Evolutionary conservation across 2,797 vertebrate genomes (phyloP), one percentile per base, ranked within the genome.

Genomic region (Alfaro cultratus): DNA sequence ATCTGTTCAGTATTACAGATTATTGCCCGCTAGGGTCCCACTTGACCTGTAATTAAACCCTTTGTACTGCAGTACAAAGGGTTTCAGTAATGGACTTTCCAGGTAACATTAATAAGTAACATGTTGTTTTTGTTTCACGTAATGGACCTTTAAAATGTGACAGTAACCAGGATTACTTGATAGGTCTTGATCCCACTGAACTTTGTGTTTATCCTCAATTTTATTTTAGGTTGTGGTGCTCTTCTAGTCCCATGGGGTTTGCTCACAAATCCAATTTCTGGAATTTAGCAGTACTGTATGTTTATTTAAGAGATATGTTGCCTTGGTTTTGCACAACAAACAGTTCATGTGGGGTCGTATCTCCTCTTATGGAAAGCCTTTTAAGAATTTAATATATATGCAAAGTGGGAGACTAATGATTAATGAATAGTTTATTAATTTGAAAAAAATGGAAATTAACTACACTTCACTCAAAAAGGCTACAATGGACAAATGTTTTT

Each of bases 1-100:
- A 95, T 94, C 85, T 0, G 34, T 85, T 82, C 81, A 87, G 77
- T 74, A 81, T 83, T 88, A 86, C 83, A 86, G 85, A 89, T 90
- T 80, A 92, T 91, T 75, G 57, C 85, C 81, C 90, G 68, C 86
- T 72, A 47, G 86, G 88, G 82, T 78, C 83, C 85, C 82, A 78
- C 88, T 92, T 91, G 88, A 88, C 77, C 88, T 49, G 73, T 74
- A 73, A 31, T 53, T 41, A 79, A 83, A 73, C 80, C 83, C 62
- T 83, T 83, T 75, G 53, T 82, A 67, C 64, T 76, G 57, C 71
- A 68, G 68, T 9, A 53, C 8, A 53, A 53, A 53, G 23, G 51
- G 51, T 21, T 74, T 68, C 70, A 34, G 72, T 83, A 81, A 89
- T 86, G 78, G 77, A 86, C 87, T 82, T 64, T 57, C 39, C 60